Evolutionary conservation across 2,113 vertebrate genomes (phyloP).

Genomic region (Cyanocitta stelleri): DNA sequence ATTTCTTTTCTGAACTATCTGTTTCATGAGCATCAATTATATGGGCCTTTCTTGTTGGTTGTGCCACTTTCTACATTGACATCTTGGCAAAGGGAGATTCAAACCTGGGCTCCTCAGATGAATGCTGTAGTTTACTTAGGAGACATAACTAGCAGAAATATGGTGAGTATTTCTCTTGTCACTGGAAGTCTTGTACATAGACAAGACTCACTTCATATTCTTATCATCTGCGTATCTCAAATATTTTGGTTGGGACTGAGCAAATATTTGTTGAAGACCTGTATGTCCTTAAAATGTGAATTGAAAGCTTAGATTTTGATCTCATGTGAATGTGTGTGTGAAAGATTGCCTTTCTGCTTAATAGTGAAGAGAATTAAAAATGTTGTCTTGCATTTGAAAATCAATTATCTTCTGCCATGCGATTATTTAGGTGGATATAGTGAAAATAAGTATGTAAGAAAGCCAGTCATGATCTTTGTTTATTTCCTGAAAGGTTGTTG

Average conservation of each 20-base stretch:
- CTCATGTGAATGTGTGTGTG: background rate
- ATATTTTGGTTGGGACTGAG: background rate
- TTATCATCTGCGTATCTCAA: background rate
- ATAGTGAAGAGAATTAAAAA: background rate
- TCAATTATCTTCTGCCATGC: background rate
- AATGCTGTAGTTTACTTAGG: slow-evolving; percentile 96
- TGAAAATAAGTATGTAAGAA: background rate
- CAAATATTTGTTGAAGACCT: background rate
- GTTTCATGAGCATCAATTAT: slow-evolving; percentile 92
- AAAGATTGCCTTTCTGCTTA: background rate
- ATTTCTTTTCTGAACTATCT: slow-evolving; percentile 94
- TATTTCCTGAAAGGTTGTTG: background rate
- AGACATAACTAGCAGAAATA: slow-evolving; percentile 94
- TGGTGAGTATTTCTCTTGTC: slow-evolving; percentile 76
- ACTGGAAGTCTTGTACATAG: background rate
- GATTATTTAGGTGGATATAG: background rate
- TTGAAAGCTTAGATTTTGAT: background rate
- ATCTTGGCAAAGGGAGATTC: slow-evolving; percentile 97
- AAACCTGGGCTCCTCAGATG: slow-evolving; percentile 92
- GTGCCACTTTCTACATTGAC: slow-evolving; percentile 97
- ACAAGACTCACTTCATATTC: background rate
- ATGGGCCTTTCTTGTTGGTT: slow-evolving; percentile 92
- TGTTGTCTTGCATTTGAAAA: background rate
- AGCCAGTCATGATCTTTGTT: background rate
- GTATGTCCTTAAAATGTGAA: background rate